Base-by-base conservation (phyloP, 2,113 vertebrate species). In the Garra rufa region DNA sequence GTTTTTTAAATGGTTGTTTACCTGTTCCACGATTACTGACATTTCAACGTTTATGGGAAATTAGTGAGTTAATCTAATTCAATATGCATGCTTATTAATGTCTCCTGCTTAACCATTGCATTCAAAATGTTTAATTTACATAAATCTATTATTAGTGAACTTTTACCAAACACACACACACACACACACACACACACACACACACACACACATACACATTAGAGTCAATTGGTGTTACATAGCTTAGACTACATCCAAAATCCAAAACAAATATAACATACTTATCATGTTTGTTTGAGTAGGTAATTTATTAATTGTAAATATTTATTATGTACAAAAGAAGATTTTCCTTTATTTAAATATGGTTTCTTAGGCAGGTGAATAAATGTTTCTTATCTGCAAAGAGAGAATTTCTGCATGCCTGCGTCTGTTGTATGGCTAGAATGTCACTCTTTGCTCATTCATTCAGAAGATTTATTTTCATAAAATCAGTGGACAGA, bases 391-490 rank as follows among this genome's bases (percentile, higher is more conserved):
- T 82, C 48, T 73, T 81, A 26, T 61, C 43, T 44, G 55, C 57
- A 34, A 55, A 55, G 19, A 2, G 48, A 77, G 1, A 38, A 26
- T n/a, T 46, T 57, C 44, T 57, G 59, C 85, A 83, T 83, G 81
- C 61, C 44, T 84, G 77, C 61, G 21, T 28, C 14, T 71, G 2
- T n/a, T 30, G 43, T 21, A 46, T 65, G 57, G 4, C 9, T 5
- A 19, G 43, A 80, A 80, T 80, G 77, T 38, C 17, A 21, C 57
- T 63, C 34, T 44, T 63, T 65, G 26, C 77, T 80, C 55, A 61
- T 30, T 63, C 59, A 46, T 65, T 30, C 43, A 65, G 30, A 57
- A 59, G n/a, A 28, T 19, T 44, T 79, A 30, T 65, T 80, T 21
- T 80, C 28, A 55, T 41, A 24, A 74, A 74, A 26, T 74, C n/a